Base-by-base conservation (phyloP, 2,888 invertebrate genomes). In the Apamea crenata region DNA sequence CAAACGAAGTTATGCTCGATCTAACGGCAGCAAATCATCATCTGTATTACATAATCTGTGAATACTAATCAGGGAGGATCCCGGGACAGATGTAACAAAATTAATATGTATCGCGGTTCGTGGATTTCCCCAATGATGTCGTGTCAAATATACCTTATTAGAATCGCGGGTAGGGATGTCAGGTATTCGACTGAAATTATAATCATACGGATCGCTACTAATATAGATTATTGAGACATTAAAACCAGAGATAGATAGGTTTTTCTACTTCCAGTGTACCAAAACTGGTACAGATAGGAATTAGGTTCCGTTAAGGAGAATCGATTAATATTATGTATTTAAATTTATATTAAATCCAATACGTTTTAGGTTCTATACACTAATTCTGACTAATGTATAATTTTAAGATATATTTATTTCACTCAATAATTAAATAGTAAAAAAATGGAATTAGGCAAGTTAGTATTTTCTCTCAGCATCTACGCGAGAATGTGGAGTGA, bases 111-210 rank as follows among this genome's bases (percentile, higher is more conserved):
- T 83, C 89, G 87, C 82, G 87, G 87, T 74, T 87, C 78, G 82
- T 76, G 88, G 81, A 92, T 92, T 92, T 92, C 92, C 92, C 92
- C 76, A 29, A 92, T 72, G 90, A 87, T 78, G 81, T 81, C 82
- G 80, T 88, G 90, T 89, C 89, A 87, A 89, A 91, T 90, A 88
- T 86, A 86, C 86, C 89, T 90, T 89, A 91, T 91, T 92, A 91
- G 81, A 82, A 74, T 65, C 69, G 70, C 67, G 72, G 32, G 12
- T 82, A 81, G 88, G 80, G 86, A 68, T 74, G 85, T 65, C 40
- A 50, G 16, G n/a, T 77, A 70, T 65, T 80, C 78, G 74, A 78
- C 63, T 76, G 10, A 36, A 36, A 36, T 36, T 44, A 44, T 44
- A 44, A 44, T 44, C 44, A 44, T 44, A 44, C 44, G 12, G 10